phyloP scores from a whole-genome alignment of 2,113 vertebrate species.

The Pelecanus crispus region DNA sequence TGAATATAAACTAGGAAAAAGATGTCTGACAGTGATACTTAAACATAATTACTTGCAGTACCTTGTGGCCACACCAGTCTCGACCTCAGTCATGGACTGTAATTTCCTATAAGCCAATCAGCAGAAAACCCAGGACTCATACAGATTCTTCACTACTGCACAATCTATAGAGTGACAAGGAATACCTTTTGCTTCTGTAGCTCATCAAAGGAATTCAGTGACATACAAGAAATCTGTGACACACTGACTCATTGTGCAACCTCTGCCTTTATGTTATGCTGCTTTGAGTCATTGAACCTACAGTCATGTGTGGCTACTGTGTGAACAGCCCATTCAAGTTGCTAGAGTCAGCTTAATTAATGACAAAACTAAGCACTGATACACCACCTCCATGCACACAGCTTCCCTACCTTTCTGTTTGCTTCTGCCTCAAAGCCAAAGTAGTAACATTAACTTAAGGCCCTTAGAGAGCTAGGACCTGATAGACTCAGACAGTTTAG shows the following conservation, averaged over 20 bases:
- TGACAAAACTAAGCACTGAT: not conserved
- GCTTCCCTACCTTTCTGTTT: not conserved
- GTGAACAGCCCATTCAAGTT: not conserved
- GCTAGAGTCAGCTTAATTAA: not conserved
- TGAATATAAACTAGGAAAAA: not conserved
- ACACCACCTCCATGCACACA: not conserved
- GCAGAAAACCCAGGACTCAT: not conserved
- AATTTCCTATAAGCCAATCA: not conserved
- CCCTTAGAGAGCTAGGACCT: not conserved
- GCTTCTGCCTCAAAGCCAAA: not conserved
- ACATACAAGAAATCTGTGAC: not conserved
- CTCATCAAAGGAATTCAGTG: not conserved
- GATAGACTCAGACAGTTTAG: not conserved
- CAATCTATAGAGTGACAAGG: not conserved
- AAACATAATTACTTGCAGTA: not conserved
- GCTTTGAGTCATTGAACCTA: not conserved
- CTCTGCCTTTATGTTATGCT: not conserved
- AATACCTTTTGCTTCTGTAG: not conserved
- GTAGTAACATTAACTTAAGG: not conserved
- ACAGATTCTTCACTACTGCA: not conserved
- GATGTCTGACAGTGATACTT: not conserved
- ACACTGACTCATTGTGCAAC: not conserved
- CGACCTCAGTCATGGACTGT: not conserved
- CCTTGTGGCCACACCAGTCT: not conserved
- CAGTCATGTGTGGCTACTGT: not conserved